Evolutionary conservation across 2,888 invertebrate genomes (phyloP), one percentile per base, ranked within the genome.

Genomic region (Brenthis daphne): DNA sequence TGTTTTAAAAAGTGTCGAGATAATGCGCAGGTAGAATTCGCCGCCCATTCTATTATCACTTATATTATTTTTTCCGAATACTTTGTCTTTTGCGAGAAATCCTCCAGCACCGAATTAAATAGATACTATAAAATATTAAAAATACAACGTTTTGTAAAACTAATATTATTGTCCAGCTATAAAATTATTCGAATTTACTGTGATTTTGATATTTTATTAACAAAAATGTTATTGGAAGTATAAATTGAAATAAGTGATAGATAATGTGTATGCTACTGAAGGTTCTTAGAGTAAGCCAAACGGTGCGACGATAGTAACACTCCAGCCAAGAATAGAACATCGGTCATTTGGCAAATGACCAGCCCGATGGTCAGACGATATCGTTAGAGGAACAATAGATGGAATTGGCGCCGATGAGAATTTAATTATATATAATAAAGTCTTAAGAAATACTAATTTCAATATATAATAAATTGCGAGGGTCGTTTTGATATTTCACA

Each of bases 261-360:
- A 61, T 56, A 61, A 64, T 56, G 54, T 64, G 65, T 50, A 51
- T 70, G 54, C 53, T 68, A 72, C 53, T 70, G 65, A 67, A 57
- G 67, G 68, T 70, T 70, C 64, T 70, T 57, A 65, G 67, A 65
- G 69, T 73, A 72, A 70, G 74, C 75, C 75, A 74, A 76, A 74
- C 72, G 68, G 67, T 72, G 68, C 67, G 69, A 65, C 68, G 68
- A 71, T 75, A 75, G 75, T 75, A 72, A 73, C 73, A 74, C 74
- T 68, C 58, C 55, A 66, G 75, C 76, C 75, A 73, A 78, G 75
- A 77, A 77, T 79, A 79, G 77, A 70, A 67, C 71, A 57, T 64
- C 74, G 72, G 70, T 72, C 74, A 75, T 74, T 79, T 79, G 78
- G 78, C 78, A 79, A 71, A 72, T 67, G 57, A 77, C 78, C 78